phyloP scores from a whole-genome alignment of 2,113 vertebrate genomes.

The Amazona guildingii region DNA sequence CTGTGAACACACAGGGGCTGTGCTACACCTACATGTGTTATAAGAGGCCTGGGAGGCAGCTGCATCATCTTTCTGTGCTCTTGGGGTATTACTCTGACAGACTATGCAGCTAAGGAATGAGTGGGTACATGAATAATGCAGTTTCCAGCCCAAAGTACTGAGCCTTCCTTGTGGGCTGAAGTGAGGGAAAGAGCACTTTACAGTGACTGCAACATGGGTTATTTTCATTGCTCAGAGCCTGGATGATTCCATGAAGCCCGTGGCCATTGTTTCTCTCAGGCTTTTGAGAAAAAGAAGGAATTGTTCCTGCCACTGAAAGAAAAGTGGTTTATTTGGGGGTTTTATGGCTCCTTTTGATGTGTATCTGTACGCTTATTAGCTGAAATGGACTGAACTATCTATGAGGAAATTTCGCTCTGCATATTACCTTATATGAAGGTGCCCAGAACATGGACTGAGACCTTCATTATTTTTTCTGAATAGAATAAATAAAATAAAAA shows the following conservation, averaged over 20 bases:
- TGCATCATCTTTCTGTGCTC: not conserved
- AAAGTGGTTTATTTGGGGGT: not conserved
- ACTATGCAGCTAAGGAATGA: not conserved
- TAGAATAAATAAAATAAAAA: not conserved
- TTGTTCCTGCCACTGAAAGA: not conserved
- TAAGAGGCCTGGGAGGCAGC: not conserved
- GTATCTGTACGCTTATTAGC: not conserved
- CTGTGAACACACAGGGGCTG: accelerated
- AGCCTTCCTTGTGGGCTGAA: not conserved
- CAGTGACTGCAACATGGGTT: not conserved
- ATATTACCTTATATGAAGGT: not conserved
- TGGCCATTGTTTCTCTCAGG: not conserved
- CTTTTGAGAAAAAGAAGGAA: not conserved
- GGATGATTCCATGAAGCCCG: not conserved
- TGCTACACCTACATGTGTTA: not conserved
- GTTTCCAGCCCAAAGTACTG: not conserved
- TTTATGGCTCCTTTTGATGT: not conserved
- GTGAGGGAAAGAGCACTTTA: not conserved
- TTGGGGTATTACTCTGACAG: not conserved
- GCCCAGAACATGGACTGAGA: not conserved
- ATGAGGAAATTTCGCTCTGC: not conserved
- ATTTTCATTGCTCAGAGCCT: not conserved
- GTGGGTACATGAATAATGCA: not conserved
- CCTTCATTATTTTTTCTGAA: not conserved
- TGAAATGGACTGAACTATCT: not conserved